Conservation (phyloP, 2,113 vertebrate species). For the Ciconia stormi region DNA sequence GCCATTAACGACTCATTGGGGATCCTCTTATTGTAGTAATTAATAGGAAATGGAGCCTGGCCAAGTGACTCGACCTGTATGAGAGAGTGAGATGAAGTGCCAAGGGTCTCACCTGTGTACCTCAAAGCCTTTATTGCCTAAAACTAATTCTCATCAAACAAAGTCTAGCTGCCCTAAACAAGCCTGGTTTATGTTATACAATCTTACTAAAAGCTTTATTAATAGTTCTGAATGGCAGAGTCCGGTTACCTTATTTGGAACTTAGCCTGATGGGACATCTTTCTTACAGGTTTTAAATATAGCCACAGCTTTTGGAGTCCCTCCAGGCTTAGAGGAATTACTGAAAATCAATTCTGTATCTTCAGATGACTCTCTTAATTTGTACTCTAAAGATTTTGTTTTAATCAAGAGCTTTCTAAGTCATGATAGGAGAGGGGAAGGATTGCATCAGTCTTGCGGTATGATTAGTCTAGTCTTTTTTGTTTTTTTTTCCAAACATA, state of each 20-base stretch:
- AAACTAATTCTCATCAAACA: not conserved
- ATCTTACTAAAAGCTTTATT: not conserved
- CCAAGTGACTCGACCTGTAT: no score
- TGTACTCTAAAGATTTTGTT: constrained; percentile 6
- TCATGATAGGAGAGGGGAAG: not conserved
- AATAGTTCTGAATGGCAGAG: not conserved
- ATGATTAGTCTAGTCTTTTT: not conserved
- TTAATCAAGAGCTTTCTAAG: not conserved
- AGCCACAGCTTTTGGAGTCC: not conserved
- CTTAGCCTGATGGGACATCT: not conserved
- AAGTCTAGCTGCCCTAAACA: not conserved
- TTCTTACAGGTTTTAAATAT: not conserved
- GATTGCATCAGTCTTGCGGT: not conserved
- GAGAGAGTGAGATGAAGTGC: not conserved
- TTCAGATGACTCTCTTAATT: constrained; percentile 37
- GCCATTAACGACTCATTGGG: no score
- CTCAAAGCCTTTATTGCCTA: not conserved
- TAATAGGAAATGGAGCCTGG: no score
- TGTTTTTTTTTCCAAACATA: not conserved
- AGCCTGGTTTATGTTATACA: not conserved
- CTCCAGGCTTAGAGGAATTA: constrained; percentile 11
- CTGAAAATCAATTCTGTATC: constrained; percentile 15
- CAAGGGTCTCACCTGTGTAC: not conserved
- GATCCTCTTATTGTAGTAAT: no score
- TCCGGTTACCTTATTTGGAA: not conserved